Evolutionary conservation across 2,888 invertebrate genomes (phyloP).

Genomic region (Maniola hyperantus): DNA sequence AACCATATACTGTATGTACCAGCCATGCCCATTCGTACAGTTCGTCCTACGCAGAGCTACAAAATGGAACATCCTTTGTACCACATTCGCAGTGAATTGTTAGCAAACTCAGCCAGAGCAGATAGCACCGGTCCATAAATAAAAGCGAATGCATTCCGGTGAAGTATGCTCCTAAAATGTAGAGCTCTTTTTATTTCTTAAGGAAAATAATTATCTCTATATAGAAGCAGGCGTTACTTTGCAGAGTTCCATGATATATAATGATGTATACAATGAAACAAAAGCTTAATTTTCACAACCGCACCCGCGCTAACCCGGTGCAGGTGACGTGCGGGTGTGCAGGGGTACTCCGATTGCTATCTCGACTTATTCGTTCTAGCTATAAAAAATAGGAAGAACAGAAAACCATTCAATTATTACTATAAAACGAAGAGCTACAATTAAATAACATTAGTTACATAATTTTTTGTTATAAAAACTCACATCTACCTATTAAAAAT

Average conservation of each 20-base stretch:
- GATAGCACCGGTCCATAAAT: slow-evolving; percentile 18
- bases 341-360: no score
- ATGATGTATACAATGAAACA: no score
- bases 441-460: no score
- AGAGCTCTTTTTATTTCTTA: not conserved
- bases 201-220: not conserved
- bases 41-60: slow-evolving; percentile 51
- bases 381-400: not conserved
- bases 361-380: not conserved
- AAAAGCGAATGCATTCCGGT: slow-evolving; percentile 9
- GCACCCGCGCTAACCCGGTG: no score
- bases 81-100: slow-evolving; percentile 35
- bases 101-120: slow-evolving; percentile 23
- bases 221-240: not conserved
- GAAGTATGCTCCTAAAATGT: slow-evolving; percentile 1
- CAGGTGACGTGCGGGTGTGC: no score
- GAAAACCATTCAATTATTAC: not conserved
- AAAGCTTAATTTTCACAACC: no score
- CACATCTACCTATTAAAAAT: no score
- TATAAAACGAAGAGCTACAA: no score
- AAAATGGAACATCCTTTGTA: slow-evolving; percentile 64
- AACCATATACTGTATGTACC: not conserved
- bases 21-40: not conserved
- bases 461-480: no score
- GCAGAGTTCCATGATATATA: no score